These are phyloP conservation scores for Amphipoea oculea DNA, from an alignment of 2,888 invertebrate species.

Conservation along the genomic window DNA sequence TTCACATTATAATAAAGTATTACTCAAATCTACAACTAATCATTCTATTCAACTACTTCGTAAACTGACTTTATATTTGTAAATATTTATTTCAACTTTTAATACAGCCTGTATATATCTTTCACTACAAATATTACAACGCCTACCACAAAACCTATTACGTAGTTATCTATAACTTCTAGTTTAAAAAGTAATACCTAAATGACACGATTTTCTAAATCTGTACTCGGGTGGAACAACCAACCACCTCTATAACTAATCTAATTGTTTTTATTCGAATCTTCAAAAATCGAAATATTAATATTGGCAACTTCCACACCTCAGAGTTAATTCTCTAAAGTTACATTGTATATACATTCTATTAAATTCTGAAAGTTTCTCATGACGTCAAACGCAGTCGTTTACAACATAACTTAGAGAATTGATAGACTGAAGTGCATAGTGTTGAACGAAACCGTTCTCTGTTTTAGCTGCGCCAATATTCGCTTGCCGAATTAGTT, in stretches of 20 bases:
- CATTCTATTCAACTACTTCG: background rate
- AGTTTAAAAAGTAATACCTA: conserved; percentile 26
- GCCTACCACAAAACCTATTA: conserved; percentile 41
- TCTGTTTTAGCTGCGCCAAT: conserved; percentile 90
- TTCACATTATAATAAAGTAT: conserved; percentile 6
- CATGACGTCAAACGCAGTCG: conserved; percentile 19
- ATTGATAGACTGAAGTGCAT: conserved; percentile 39
- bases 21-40: conserved; percentile 6
- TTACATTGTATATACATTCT: conserved; percentile 34
- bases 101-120: conserved; percentile 25
- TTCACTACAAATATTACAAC: conserved; percentile 49
- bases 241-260: conserved; percentile 23
- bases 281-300: conserved; percentile 13
- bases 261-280: conserved; percentile 7
- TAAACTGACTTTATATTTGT: conserved; percentile 12
- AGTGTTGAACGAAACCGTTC: conserved; percentile 75
- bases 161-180: conserved; percentile 29
- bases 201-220: conserved; percentile 15
- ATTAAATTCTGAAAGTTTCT: conserved; percentile 7
- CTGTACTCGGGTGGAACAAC: conserved; percentile 19
- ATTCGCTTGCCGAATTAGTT: conserved; percentile 88
- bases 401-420: conserved; percentile 42
- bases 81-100: conserved; percentile 21
- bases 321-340: conserved; percentile 43
- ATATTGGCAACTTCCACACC: conserved; percentile 19